Conservation (phyloP, 2,797 vertebrate species). For the Hippopotamyrus pictus region DNA sequence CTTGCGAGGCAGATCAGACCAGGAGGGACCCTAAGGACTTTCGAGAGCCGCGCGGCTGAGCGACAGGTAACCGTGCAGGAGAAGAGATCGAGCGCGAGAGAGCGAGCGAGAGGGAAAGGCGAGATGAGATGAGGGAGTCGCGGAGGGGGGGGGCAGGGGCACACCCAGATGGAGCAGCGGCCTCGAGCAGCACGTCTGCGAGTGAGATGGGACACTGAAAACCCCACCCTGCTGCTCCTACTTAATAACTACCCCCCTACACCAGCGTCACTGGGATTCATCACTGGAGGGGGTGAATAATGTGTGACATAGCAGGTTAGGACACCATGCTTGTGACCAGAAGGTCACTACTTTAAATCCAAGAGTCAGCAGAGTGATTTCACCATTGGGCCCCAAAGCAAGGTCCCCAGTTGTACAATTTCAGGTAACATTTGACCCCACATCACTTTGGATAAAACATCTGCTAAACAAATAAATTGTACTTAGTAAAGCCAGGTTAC, state of each 20-base stretch:
- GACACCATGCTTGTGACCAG: background rate
- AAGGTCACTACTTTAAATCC: background rate
- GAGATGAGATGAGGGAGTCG: background rate
- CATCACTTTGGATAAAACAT: background rate
- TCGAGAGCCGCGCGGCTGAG: background rate
- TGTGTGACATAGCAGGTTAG: background rate
- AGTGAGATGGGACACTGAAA: background rate
- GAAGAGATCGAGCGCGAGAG: background rate
- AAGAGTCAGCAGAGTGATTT: background rate
- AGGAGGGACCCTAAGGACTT: background rate
- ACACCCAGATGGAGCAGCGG: background rate
- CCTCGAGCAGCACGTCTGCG: background rate
- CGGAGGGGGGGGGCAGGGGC: background rate
- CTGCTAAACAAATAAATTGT: background rate
- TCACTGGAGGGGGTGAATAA: background rate
- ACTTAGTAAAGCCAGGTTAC: background rate
- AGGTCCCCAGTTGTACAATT: background rate
- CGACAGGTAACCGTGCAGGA: background rate
- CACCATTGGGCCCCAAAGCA: background rate
- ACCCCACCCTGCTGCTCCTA: background rate
- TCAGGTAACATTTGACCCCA: background rate
- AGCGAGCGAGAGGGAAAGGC: background rate
- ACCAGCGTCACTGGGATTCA: conserved; percentile 13
- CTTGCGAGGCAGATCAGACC: background rate
- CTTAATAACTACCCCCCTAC: conserved; percentile 22